Base-by-base conservation (phyloP, 1,140 invertebrate species). In the Leptinotarsa undecemlineata region DNA sequence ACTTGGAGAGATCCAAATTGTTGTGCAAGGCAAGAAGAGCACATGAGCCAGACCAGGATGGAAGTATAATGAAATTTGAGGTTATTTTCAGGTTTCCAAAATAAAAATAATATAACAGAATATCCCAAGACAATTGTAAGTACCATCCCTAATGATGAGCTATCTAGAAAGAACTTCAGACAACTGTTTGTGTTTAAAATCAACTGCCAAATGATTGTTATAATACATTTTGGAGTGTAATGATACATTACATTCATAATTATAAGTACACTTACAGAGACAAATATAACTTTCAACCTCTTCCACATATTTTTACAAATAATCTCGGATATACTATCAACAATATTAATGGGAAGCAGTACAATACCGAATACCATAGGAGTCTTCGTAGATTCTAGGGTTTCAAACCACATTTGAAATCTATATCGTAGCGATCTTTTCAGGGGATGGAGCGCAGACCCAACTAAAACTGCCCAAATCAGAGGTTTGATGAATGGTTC, bases 401-500 rank as follows among this genome's bases (percentile, higher is more conserved):
- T 86, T 76, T 87, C 85, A 77, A 93, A 91, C 95, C 95, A 97
- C 74, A 87, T 87, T 74, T 91, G 89, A 64, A 94, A 87, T 77
- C 87, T 87, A 21, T 89, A 89, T 6, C 92, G 90, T 15, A 96
- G 82, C 47, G 90, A 90, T 72, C 91, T 88, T 82, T 98, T 98
- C 78, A 97, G 92, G 0, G 96, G 96, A 85, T 96, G 94, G 26
- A 98, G 87, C 48, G 96, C 92, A 11, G 94, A 95, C 15, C 96
- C 96, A 84, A 96, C 95, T 17, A 99, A 85, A 64, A 98, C 86
- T 4, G 97, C 96, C 97, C 97, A 99, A 74, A 98, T 89, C 48
- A 99, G 83, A 1, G 97, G 95, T 80, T 95, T 93, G 19, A 98
- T 89, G 86, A 98, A 99, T 1, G 96, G 95, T 82, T 95, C 92